Percentiles rank a stretch among this genome's conserved stretches.
phyloP scores from a whole-genome alignment of 1,140 invertebrate genomes.

The Diorhabda carinulata region DNA sequence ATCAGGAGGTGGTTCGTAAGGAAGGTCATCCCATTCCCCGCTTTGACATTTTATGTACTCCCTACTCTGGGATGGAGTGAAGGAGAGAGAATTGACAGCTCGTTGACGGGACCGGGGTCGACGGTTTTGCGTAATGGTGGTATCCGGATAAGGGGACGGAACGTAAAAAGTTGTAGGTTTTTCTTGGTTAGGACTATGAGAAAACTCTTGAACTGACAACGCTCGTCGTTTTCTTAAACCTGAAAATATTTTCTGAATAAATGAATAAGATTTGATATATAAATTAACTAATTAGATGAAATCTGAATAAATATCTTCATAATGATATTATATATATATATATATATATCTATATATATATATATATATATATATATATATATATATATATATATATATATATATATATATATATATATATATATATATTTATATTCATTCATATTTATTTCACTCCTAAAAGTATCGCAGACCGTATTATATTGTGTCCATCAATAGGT shows the following conservation, averaged over 20 bases:
- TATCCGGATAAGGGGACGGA: slow-evolving; percentile 47
- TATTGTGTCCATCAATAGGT: no score
- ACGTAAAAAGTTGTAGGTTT: slow-evolving; percentile 61
- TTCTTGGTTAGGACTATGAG: slow-evolving; percentile 47
- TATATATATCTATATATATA: no score
- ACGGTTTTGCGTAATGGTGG: slow-evolving; percentile 26
- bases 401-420: no score
- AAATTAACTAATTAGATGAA: no score
- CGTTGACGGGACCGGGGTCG: slow-evolving; percentile 35
- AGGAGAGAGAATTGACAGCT: slow-evolving; percentile 28
- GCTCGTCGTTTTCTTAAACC: slow-evolving; percentile 59
- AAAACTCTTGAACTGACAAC: slow-evolving; percentile 63
- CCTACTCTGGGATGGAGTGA: slow-evolving; percentile 28
- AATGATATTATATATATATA: no score
- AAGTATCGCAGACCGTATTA: no score
- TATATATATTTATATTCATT: no score
- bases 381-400: no score
- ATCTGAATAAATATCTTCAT: no score
- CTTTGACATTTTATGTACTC: slow-evolving; percentile 40
- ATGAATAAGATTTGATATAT: no score
- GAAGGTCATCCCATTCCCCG: slow-evolving; percentile 36
- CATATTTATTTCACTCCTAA: no score
- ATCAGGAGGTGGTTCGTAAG: slow-evolving; percentile 45
- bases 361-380: no score
- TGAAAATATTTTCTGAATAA: neutral